These are phyloP conservation scores for Chromobotia macracanthus DNA, from an alignment of 2,797 vertebrate genomes.

Conservation along the genomic window DNA sequence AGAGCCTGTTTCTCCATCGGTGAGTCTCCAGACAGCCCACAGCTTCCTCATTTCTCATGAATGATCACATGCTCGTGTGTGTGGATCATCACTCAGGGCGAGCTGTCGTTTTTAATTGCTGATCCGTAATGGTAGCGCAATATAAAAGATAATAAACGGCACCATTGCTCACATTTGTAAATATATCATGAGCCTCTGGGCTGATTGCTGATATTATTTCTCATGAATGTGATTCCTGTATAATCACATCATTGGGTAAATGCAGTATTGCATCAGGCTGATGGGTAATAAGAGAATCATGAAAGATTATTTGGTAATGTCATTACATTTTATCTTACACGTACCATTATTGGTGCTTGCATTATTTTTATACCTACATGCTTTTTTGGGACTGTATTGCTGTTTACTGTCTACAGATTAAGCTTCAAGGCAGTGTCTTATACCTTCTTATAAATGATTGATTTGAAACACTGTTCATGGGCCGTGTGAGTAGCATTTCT, in stretches of 20 bases:
- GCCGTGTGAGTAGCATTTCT: too few relatives aligned
- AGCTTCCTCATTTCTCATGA: slow-evolving; percentile 1
- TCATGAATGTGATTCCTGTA: not conserved
- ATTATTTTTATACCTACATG: too few relatives aligned
- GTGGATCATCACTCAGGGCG: not conserved
- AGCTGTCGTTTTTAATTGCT: not conserved
- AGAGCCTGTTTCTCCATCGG: slow-evolving; percentile 90
- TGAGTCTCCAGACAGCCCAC: slow-evolving; percentile 71
- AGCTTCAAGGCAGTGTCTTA: too few relatives aligned
- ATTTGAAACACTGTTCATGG: too few relatives aligned
- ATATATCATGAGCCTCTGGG: not conserved
- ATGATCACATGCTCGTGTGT: not conserved
- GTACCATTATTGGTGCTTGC: not conserved
- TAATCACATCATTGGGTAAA: slow-evolving; percentile 12
- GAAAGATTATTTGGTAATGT: not conserved
- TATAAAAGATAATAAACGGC: not conserved
- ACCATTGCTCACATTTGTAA: not conserved
- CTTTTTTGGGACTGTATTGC: too few relatives aligned
- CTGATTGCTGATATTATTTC: too few relatives aligned
- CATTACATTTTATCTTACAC: not conserved
- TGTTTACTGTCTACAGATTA: too few relatives aligned
- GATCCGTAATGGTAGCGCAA: too few relatives aligned
- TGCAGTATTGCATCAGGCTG: not conserved
- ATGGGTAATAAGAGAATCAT: not conserved
- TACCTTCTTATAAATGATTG: too few relatives aligned